Percentiles rank a stretch among this genome's conserved stretches.
Conservation (phyloP, 2,113 vertebrate genomes). For the Beaufortia kweichowensis region DNA sequence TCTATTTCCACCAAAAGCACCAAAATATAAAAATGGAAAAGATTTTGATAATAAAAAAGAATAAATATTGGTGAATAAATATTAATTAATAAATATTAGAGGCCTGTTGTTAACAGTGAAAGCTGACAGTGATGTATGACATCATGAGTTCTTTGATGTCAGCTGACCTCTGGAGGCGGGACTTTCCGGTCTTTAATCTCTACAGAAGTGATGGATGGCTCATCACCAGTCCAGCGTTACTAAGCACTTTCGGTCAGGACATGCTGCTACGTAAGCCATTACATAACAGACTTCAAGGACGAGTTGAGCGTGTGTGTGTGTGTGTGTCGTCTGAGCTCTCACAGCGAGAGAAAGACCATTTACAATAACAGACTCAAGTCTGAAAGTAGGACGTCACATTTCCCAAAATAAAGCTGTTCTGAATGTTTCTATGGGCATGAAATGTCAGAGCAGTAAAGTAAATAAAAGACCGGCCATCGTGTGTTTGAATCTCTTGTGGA, state of each 20-base stretch:
- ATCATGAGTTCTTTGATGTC: neutral
- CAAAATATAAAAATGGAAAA: no score
- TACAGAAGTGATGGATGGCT: conserved; percentile 19
- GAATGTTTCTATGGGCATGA: conserved; percentile 36
- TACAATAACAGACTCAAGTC: conserved; percentile 37
- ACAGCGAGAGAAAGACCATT: neutral
- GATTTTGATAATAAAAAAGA: no score
- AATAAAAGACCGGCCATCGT: conserved; percentile 32
- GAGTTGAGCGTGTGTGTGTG: conserved; percentile 3
- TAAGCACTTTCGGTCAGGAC: conserved; percentile 46
- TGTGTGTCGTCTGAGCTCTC: neutral
- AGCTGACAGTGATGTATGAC: neutral
- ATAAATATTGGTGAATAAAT: no score
- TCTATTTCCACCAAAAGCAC: no score
- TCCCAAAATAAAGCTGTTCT: conserved; percentile 57
- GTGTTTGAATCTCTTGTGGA: neutral
- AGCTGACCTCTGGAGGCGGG: neutral
- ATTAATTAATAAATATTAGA: no score
- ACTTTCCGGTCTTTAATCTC: conserved; percentile 24
- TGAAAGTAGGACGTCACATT: conserved; percentile 48
- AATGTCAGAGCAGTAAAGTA: conserved; percentile 24
- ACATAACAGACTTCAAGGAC: conserved; percentile 52
- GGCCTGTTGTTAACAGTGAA: no score
- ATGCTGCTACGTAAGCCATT: conserved; percentile 47
- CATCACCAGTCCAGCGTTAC: conserved; percentile 40